A percentile compares a stretch with the other conserved stretches of the same genome.
phyloP scores from a whole-genome alignment of 2,797 vertebrate species.

The Heliangelus exortis region DNA sequence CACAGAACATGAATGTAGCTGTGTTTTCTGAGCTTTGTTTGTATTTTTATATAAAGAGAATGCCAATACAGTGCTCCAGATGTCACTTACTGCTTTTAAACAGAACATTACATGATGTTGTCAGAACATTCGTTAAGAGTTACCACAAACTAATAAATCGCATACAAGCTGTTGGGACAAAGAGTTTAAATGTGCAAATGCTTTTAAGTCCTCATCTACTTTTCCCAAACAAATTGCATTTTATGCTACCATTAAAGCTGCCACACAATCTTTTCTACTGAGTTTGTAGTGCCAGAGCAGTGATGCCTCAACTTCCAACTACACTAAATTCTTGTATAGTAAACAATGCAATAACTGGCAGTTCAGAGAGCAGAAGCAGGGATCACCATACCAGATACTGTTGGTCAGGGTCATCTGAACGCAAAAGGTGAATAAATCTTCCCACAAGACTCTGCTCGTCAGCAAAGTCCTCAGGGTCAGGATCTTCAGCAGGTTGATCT shows the following conservation, averaged over 20 bases:
- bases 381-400: slow-evolving; percentile 88
- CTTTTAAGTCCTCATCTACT: not conserved
- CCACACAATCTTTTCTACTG: not conserved
- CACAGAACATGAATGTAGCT: accelerated
- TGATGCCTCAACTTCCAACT: not conserved
- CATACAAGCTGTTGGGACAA: not conserved
- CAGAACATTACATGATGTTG: not conserved
- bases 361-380: not conserved
- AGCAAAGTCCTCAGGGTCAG: slow-evolving; percentile 97
- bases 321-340: not conserved
- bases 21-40: not conserved
- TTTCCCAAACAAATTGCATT: not conserved
- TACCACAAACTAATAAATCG: not conserved
- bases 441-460: slow-evolving; percentile 99
- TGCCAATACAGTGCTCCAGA: not conserved
- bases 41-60: not conserved
- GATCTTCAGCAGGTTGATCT: slow-evolving; percentile 95
- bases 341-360: not conserved
- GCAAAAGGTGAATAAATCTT: slow-evolving; percentile 94
- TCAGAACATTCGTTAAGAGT: not conserved
- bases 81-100: not conserved
- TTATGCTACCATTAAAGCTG: not conserved
- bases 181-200: not conserved
- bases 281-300: not conserved
- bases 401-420: slow-evolving; percentile 95